Evolutionary conservation across 92 coral and sea anemone species (phyloP).

Genomic region (Siderastrea radians): DNA sequence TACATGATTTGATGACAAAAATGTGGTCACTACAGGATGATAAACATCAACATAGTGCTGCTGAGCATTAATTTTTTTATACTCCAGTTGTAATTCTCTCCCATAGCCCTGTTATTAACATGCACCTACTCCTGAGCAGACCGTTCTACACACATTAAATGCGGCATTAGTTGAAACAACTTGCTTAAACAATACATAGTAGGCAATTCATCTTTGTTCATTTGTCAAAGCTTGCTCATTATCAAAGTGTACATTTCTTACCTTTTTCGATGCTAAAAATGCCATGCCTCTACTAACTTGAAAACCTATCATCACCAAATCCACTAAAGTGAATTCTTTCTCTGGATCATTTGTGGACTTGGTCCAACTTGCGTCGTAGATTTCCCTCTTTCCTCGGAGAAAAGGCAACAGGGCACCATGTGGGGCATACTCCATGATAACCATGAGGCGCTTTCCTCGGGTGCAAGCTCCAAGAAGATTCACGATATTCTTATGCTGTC

Average conservation of each 20-base stretch:
- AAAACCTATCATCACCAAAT: constrained; percentile 79
- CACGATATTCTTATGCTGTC: constrained; percentile 89
- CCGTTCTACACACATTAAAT: too few relatives aligned
- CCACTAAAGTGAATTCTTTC: constrained; percentile 87
- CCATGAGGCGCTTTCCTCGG: constrained; percentile 81
- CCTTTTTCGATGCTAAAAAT: constrained; percentile 90
- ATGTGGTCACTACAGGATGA: too few relatives aligned
- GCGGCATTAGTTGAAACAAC: too few relatives aligned
- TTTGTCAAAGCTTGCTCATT: background rate
- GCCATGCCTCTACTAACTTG: constrained; percentile 90
- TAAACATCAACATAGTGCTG: too few relatives aligned
- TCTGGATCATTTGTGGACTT: constrained; percentile 83
- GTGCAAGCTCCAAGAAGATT: constrained; percentile 96
- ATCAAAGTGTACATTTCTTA: background rate
- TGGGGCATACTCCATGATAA: constrained; percentile 93
- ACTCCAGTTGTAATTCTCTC: too few relatives aligned
- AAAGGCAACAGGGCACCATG: constrained; percentile 87
- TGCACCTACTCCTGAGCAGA: too few relatives aligned
- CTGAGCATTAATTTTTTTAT: too few relatives aligned
- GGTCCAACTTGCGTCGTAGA: constrained; percentile 78
- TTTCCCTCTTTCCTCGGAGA: constrained; percentile 78
- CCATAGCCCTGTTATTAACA: too few relatives aligned
- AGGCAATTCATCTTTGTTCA: too few relatives aligned
- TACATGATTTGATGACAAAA: too few relatives aligned
- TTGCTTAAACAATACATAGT: too few relatives aligned